Evolutionary conservation across 2,888 invertebrate genomes (phyloP).

Genomic region (Macroteleia sp.): DNA sequence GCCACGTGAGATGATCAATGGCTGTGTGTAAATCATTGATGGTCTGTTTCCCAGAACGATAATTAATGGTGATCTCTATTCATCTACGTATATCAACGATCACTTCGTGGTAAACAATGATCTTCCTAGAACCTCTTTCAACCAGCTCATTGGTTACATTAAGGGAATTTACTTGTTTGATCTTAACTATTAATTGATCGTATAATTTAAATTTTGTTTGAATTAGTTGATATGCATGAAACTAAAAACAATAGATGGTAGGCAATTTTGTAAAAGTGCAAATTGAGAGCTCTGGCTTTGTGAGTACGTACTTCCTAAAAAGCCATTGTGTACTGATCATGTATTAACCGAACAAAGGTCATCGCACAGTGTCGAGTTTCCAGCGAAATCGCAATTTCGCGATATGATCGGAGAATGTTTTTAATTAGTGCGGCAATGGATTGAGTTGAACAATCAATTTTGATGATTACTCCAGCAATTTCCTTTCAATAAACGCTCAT

Average conservation of each 20-base stretch:
- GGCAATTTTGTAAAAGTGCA: too few species aligned
- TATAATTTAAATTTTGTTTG: too few species aligned
- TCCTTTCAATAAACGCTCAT: background rate
- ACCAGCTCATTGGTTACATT: background rate
- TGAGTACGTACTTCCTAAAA: constrained; percentile 25
- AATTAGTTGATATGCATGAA: too few species aligned
- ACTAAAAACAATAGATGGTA: too few species aligned
- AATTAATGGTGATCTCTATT: constrained; percentile 45
- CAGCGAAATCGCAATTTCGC: too few species aligned
- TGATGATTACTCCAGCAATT: constrained; percentile 14
- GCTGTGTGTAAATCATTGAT: constrained; percentile 48
- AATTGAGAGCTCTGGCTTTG: too few species aligned
- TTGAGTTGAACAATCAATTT: background rate
- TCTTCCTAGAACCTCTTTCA: constrained; percentile 17
- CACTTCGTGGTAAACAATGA: constrained; percentile 32
- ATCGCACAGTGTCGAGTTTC: constrained; percentile 34
- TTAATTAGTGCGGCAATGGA: background rate
- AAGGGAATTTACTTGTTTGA: constrained; percentile 1
- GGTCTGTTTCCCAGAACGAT: constrained; percentile 40
- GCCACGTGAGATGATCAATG: constrained; percentile 52
- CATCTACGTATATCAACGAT: constrained; percentile 12
- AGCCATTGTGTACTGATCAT: constrained; percentile 35
- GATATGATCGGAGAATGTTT: background rate
- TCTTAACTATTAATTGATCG: constrained; percentile 1
- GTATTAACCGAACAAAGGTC: constrained; percentile 41